Evolutionary conservation across 2,888 invertebrate genomes (phyloP).

Genomic region (Phlogophora meticulosa): DNA sequence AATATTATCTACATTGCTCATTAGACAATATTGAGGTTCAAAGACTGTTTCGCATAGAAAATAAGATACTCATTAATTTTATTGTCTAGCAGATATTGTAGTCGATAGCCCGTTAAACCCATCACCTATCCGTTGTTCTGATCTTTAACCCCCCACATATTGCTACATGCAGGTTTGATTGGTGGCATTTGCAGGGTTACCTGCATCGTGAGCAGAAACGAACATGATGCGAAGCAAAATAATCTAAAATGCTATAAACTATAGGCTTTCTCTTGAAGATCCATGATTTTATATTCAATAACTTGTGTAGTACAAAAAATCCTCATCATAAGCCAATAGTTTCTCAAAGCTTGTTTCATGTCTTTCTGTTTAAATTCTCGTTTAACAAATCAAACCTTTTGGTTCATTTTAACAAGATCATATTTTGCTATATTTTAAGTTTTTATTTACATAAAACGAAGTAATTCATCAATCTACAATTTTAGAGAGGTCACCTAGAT

Average conservation of each 20-base stretch:
- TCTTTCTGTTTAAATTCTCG: neutral
- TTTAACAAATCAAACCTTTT: too few relatives aligned
- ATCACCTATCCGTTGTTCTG: slow-evolving; percentile 37
- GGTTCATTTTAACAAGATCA: too few relatives aligned
- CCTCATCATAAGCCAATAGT: neutral
- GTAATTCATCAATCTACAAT: slow-evolving; percentile 5
- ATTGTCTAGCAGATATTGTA: slow-evolving; percentile 18
- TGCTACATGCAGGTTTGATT: slow-evolving; percentile 52
- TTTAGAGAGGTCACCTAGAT: neutral
- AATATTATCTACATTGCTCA: too few relatives aligned
- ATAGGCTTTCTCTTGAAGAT: slow-evolving; percentile 7
- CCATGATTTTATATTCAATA: neutral
- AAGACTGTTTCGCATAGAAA: neutral
- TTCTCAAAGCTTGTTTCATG: neutral
- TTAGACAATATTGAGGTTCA: neutral
- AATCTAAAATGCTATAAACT: slow-evolving; percentile 31
- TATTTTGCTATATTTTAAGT: neutral
- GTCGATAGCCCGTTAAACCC: slow-evolving; percentile 22
- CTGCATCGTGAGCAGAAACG: slow-evolving; percentile 10
- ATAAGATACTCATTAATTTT: neutral
- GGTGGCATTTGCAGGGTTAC: slow-evolving; percentile 39
- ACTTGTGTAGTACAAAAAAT: neutral
- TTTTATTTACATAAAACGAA: neutral
- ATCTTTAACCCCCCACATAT: slow-evolving; percentile 59
- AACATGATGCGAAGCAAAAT: slow-evolving; percentile 15